Conservation (phyloP, 2,797 vertebrate genomes). For the Coluber constrictor region DNA sequence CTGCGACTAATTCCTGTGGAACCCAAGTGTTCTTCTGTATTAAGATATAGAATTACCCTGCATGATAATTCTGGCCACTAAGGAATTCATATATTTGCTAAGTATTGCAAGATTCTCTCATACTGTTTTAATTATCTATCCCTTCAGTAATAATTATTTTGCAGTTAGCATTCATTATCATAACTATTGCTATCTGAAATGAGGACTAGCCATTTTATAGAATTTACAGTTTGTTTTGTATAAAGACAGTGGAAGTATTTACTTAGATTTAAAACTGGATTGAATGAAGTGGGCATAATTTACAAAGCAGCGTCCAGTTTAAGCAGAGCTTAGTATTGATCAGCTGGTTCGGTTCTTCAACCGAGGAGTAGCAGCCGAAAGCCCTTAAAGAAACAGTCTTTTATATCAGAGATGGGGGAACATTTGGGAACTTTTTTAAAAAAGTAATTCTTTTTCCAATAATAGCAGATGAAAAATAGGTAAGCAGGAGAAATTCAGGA, state of each 20-base stretch:
- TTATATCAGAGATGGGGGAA: neutral
- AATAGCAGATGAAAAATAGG: neutral
- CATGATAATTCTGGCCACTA: neutral
- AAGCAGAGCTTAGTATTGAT: neutral
- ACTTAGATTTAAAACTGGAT: neutral
- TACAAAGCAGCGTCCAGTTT: neutral
- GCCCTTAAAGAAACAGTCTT: neutral
- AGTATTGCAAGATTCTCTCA: neutral
- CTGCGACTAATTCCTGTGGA: neutral
- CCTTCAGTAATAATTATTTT: neutral
- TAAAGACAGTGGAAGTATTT: neutral
- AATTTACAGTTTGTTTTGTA: neutral
- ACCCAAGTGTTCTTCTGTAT: neutral
- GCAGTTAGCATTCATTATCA: neutral
- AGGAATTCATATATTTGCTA: neutral
- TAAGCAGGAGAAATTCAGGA: neutral
- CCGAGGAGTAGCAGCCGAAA: no score
- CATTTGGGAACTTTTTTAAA: neutral
- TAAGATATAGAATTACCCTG: neutral
- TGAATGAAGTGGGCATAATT: neutral
- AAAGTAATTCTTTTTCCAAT: neutral
- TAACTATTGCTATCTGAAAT: neutral
- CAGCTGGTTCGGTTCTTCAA: neutral
- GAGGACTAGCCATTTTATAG: neutral
- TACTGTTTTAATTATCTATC: neutral